Percentiles rank a stretch among this genome's conserved stretches.
Evolutionary conservation across 2,888 invertebrate genomes (phyloP).

Genomic region (Halictus quadricinctus): DNA sequence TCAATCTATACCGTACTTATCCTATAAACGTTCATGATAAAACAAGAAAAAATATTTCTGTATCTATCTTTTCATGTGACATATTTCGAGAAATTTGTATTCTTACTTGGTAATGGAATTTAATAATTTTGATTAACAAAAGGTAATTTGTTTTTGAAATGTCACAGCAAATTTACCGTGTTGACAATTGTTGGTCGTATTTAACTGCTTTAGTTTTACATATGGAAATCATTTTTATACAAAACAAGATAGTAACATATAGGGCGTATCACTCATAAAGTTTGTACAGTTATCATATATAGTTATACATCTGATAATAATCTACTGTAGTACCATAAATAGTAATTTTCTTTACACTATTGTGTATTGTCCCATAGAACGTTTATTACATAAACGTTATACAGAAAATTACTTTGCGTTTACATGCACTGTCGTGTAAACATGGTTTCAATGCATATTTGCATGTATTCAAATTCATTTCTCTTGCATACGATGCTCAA

Average conservation of each 20-base stretch:
- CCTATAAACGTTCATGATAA: neutral
- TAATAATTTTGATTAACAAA: slow-evolving; percentile 11
- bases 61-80: slow-evolving; percentile 16
- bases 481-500: slow-evolving; percentile 1
- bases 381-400: slow-evolving; percentile 41
- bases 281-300: slow-evolving; percentile 15
- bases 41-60: slow-evolving; percentile 16
- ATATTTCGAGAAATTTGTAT: slow-evolving; percentile 9
- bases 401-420: slow-evolving; percentile 34
- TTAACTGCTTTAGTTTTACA: slow-evolving; percentile 14
- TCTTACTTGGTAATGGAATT: neutral
- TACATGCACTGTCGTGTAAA: slow-evolving; percentile 18
- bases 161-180: neutral
- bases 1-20: neutral
- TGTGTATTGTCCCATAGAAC: slow-evolving; percentile 35
- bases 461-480: neutral
- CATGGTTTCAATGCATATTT: slow-evolving; percentile 12
- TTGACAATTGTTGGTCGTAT: neutral
- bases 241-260: slow-evolving; percentile 6
- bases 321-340: slow-evolving; percentile 12
- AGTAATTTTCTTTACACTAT: slow-evolving; percentile 13
- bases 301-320: slow-evolving; percentile 7
- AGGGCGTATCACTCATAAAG: slow-evolving; percentile 5
- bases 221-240: slow-evolving; percentile 17
- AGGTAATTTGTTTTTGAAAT: neutral